A percentile compares a stretch with the other conserved stretches of the same genome.
Conservation (phyloP, 1,140 invertebrate genomes). For the Drosophila paulistorum region DNA sequence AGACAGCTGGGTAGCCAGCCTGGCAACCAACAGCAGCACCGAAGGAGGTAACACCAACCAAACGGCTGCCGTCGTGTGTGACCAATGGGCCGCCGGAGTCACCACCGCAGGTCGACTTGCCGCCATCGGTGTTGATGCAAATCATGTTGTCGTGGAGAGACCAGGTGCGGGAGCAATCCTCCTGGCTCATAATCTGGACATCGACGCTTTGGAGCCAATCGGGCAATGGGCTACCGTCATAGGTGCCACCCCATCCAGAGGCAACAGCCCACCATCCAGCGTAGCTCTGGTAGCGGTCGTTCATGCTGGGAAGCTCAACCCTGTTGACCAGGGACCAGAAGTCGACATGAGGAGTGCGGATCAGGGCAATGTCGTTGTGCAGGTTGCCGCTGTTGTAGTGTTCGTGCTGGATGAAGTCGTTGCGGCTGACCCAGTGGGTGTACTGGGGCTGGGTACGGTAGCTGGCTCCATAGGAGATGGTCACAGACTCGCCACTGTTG, state of each 20-base stretch:
- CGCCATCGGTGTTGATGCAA: conserved; percentile 60
- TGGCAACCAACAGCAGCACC: conserved; percentile 54
- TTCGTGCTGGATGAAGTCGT: conserved; percentile 50
- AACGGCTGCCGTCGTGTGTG: conserved; percentile 34
- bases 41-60: conserved; percentile 51
- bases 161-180: conserved; percentile 37
- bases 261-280: conserved; percentile 49
- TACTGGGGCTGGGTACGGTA: conserved; percentile 55
- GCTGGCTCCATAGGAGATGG: conserved; percentile 67
- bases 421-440: conserved; percentile 47
- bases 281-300: conserved; percentile 52
- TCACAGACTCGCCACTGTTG: conserved; percentile 40
- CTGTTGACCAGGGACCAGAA: conserved; percentile 58
- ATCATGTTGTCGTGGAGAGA: conserved; percentile 48
- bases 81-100: conserved; percentile 85
- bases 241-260: conserved; percentile 60
- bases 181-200: conserved; percentile 47
- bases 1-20: conserved; percentile 84
- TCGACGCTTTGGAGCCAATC: conserved; percentile 53
- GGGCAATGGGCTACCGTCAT: conserved; percentile 53
- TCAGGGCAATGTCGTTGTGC: conserved; percentile 52
- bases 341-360: conserved; percentile 55
- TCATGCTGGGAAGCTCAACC: conserved; percentile 55
- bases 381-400: conserved; percentile 56
- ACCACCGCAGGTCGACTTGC: conserved; percentile 81